Evolutionary conservation across 2,113 vertebrate species (phyloP).

Genomic region (Syngnathus typhle): DNA sequence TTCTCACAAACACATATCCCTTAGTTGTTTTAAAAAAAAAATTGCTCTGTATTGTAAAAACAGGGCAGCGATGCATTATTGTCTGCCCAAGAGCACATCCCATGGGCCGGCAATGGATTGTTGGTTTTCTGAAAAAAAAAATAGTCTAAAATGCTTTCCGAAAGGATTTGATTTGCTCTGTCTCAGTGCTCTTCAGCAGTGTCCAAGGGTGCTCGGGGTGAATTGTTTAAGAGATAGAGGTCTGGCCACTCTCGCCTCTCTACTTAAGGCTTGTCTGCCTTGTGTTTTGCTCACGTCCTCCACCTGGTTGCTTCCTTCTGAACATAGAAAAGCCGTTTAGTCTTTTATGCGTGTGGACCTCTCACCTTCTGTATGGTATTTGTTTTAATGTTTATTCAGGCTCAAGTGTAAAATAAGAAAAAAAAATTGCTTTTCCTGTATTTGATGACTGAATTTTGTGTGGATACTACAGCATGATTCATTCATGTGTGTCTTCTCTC

Average conservation of each 20-base stretch:
- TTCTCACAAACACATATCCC: slow-evolving; percentile 1
- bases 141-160: slow-evolving; percentile 29
- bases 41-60: slow-evolving; percentile 19
- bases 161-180: slow-evolving; percentile 35
- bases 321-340: slow-evolving; percentile 2
- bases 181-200: slow-evolving; percentile 22
- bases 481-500: slow-evolving; percentile 36
- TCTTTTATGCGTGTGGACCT: slow-evolving; percentile 11
- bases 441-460: slow-evolving; percentile 24
- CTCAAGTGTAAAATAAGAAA: neutral
- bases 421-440: neutral
- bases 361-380: neutral
- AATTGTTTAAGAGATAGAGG: slow-evolving; percentile 33
- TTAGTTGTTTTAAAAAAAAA: neutral
- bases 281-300: slow-evolving; percentile 12
- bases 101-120: slow-evolving; percentile 6
- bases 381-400: slow-evolving; percentile 7
- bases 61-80: slow-evolving; percentile 19
- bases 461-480: slow-evolving; percentile 34
- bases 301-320: slow-evolving; percentile 6
- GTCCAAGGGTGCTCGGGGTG: slow-evolving; percentile 30
- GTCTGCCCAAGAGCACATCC: slow-evolving; percentile 10
- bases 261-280: slow-evolving; percentile 17
- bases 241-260: slow-evolving; percentile 34
- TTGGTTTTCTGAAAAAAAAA: slow-evolving; percentile 8